Conservation (phyloP, 1,140 invertebrate genomes). For the Zaprionus gabonicus region DNA sequence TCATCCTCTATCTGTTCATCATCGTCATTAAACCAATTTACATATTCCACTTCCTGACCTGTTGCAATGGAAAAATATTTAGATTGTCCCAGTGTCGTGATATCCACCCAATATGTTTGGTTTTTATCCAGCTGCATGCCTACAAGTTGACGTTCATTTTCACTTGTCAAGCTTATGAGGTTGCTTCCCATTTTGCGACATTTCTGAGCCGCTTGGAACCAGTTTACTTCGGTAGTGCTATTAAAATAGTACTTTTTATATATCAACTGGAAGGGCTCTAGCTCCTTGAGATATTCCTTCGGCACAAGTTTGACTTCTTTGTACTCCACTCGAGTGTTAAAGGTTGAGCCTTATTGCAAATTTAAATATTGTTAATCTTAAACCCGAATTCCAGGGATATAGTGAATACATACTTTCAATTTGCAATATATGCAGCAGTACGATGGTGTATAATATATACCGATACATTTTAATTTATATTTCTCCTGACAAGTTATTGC, state of each 20-base stretch:
- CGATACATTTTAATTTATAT: slow-evolving; percentile 9
- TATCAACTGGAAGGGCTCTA: slow-evolving; percentile 22
- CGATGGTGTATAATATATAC: neutral
- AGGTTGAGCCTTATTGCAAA: neutral
- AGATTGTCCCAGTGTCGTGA: slow-evolving; percentile 30
- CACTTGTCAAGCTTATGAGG: slow-evolving; percentile 14
- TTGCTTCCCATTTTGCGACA: slow-evolving; percentile 28
- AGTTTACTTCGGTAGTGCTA: slow-evolving; percentile 17
- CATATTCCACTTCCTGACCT: neutral
- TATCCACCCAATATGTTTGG: slow-evolving; percentile 31
- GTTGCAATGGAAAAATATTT: slow-evolving; percentile 33
- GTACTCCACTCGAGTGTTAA: slow-evolving; percentile 30
- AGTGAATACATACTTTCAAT: slow-evolving; percentile 20
- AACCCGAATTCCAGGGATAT: neutral
- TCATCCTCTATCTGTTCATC: neutral
- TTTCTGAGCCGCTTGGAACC: slow-evolving; percentile 36
- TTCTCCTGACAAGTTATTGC: neutral
- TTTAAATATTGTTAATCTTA: neutral
- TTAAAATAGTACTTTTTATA: slow-evolving; percentile 27
- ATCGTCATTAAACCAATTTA: slow-evolving; percentile 3
- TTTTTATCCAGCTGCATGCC: neutral
- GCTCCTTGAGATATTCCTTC: neutral
- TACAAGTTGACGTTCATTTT: slow-evolving; percentile 6
- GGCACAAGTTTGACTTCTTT: slow-evolving; percentile 22
- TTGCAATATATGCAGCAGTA: slow-evolving; percentile 13